Percentiles rank a stretch among this genome's conserved stretches.
These are phyloP conservation scores for Branchellion lobata DNA, from an alignment of 2,888 invertebrate genomes.

Conservation along the genomic window DNA sequence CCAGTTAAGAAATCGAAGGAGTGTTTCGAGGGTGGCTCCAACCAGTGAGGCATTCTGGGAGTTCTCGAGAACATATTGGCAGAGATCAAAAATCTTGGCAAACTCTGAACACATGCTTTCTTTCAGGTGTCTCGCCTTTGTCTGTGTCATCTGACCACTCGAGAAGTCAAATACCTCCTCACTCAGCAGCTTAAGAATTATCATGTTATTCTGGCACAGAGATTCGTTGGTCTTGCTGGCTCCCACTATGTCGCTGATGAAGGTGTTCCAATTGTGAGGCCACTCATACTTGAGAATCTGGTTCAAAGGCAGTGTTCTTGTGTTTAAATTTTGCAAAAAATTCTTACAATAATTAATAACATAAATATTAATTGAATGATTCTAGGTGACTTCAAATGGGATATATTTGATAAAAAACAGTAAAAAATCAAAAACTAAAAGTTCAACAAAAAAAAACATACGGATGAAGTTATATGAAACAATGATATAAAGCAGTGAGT, in stretches of 20 bases:
- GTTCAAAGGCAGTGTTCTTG: conserved; percentile 49
- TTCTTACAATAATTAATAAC: too few relatives aligned
- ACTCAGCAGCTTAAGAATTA: conserved; percentile 87
- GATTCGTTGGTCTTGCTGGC: conserved; percentile 98
- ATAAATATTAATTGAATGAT: too few relatives aligned
- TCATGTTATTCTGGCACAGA: conserved; percentile 99
- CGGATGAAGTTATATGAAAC: too few relatives aligned
- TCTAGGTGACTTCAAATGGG: too few relatives aligned
- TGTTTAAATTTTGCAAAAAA: too few relatives aligned
- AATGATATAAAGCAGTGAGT: too few relatives aligned
- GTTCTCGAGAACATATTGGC: conserved; percentile 95
- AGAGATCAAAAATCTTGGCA: conserved; percentile 94
- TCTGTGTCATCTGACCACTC: conserved; percentile 94
- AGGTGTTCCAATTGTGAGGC: conserved; percentile 99
- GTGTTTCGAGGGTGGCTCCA: conserved; percentile 90
- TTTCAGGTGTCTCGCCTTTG: conserved; percentile 97
- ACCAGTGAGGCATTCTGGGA: conserved; percentile 95
- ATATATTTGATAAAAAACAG: too few relatives aligned
- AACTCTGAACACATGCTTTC: conserved; percentile 99
- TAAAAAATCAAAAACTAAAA: too few relatives aligned
- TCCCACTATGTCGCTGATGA: conserved; percentile 97
- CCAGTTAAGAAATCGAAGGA: conserved; percentile 96
- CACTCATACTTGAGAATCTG: conserved; percentile 95
- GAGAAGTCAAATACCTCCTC: conserved; percentile 99
- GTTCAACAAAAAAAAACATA: too few relatives aligned